phyloP scores from a whole-genome alignment of 2,888 invertebrate genomes.

The Nomada goodeniana region DNA sequence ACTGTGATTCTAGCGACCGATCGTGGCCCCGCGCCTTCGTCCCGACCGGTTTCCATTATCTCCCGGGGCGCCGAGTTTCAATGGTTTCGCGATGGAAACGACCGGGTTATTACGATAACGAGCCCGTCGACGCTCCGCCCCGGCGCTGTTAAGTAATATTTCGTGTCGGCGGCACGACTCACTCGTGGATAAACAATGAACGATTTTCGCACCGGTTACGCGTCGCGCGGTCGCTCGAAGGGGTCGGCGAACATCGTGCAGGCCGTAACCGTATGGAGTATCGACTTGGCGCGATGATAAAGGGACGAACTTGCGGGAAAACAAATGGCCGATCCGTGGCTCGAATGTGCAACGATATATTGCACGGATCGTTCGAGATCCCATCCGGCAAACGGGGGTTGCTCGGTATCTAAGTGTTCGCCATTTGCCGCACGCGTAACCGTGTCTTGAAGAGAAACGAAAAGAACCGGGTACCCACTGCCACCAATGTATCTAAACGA shows the following conservation, averaged over 20 bases:
- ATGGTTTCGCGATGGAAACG: slow-evolving; percentile 20
- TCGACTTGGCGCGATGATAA: no score
- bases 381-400: no score
- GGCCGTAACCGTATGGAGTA: no score
- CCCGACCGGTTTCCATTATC: slow-evolving; percentile 54
- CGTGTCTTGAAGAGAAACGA: no score
- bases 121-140: slow-evolving; percentile 13
- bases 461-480: background rate
- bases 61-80: slow-evolving; percentile 6
- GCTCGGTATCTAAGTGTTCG: no score
- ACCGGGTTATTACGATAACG: slow-evolving; percentile 40
- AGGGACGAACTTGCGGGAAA: no score
- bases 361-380: no score
- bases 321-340: no score
- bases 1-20: slow-evolving; percentile 48
- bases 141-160: slow-evolving; percentile 50
- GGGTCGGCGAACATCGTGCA: no score
- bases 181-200: slow-evolving; percentile 30
- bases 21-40: slow-evolving; percentile 7
- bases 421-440: no score
- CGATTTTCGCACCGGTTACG: background rate
- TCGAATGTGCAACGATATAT: no score
- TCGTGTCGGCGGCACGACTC: slow-evolving; percentile 27
- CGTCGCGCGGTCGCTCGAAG: no score
- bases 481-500: background rate